Conservation (phyloP, 2,797 vertebrate genomes). For the Chlorospingus semifuscus region DNA sequence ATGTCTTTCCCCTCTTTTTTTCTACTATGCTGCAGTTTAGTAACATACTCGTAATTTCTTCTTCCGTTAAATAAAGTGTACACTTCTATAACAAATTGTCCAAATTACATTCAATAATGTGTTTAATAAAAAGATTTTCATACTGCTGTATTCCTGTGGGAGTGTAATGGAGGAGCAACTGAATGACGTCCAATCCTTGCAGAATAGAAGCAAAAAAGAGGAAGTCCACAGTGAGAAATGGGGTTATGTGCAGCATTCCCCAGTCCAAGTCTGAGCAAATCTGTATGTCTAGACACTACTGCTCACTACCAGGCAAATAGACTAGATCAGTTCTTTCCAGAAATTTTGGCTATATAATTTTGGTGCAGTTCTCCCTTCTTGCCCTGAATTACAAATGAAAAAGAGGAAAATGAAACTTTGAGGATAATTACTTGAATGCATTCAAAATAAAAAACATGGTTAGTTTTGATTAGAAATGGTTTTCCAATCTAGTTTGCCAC, state of each 20-base stretch:
- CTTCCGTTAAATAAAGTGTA: neutral
- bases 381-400: neutral
- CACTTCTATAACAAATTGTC: neutral
- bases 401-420: neutral
- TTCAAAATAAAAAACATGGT: neutral
- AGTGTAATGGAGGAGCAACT: neutral
- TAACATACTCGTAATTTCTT: neutral
- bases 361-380: neutral
- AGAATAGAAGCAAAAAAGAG: neutral
- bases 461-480: neutral
- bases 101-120: neutral
- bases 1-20: neutral
- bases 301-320: neutral
- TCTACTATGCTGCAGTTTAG: neutral
- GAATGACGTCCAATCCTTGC: neutral
- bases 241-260: neutral
- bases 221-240: neutral
- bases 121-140: neutral
- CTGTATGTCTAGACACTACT: accelerated
- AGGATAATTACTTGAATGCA: neutral
- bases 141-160: neutral
- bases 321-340: neutral
- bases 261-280: neutral
- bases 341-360: neutral
- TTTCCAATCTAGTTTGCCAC: neutral